Percentiles rank a stretch among this genome's conserved stretches.
Conservation (phyloP, 2,113 vertebrate genomes). For the Agelaius tricolor region DNA sequence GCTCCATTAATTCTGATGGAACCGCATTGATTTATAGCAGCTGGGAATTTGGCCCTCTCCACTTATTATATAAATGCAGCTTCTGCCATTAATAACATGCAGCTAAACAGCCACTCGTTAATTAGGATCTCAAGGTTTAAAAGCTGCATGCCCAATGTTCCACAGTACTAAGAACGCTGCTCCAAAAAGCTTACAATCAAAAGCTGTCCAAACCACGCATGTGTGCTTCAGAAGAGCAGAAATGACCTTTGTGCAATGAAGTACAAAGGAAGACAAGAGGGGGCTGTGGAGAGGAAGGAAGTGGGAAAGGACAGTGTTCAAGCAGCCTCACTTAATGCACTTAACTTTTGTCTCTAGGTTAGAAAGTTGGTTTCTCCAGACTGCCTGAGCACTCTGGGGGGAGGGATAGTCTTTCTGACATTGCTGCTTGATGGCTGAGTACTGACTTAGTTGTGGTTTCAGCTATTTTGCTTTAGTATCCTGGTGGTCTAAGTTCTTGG, state of each 20-base stretch:
- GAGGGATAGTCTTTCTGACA: neutral
- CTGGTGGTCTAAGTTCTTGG: neutral
- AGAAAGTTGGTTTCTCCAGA: neutral
- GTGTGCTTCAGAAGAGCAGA: neutral
- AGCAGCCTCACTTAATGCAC: neutral
- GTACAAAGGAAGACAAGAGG: neutral
- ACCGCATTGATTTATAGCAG: neutral
- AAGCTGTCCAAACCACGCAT: neutral
- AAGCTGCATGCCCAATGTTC: neutral
- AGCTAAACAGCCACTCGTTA: neutral
- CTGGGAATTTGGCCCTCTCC: neutral
- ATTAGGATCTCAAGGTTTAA: neutral
- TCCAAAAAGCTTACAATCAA: neutral
- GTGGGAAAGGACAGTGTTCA: neutral
- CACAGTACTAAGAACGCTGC: neutral
- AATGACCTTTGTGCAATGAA: neutral
- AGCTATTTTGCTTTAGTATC: neutral
- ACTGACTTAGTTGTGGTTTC: neutral
- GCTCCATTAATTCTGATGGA: neutral
- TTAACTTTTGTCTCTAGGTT: conserved; percentile 7
- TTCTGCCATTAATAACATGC: conserved; percentile 11
- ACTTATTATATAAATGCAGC: conserved; percentile 6
- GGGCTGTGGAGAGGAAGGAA: conserved; percentile 13
- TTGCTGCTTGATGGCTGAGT: neutral
- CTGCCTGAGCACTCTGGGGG: neutral